A percentile compares a stretch with the other conserved stretches of the same genome.
Conservation (phyloP, 2,113 vertebrate species). For the rat (Rattus norvegicus) region GRCr8 NC_086023.1:55440001-55440500, state of each 20-base stretch:
- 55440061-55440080: constrained; percentile 36
- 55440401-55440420: constrained; percentile 71
- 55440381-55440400: constrained; percentile 77
- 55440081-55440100: neutral
- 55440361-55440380: constrained; percentile 62
- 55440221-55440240: constrained; percentile 5
- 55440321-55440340: constrained; percentile 47
- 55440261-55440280: constrained; percentile 59
- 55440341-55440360: constrained; percentile 64
- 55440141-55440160: neutral
- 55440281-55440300: constrained; percentile 58
- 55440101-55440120: neutral
- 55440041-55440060: constrained; percentile 45
- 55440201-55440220: constrained; percentile 55
- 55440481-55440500: constrained; percentile 56
- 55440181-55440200: constrained; percentile 43
- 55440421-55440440: constrained; percentile 74
- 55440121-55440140: constrained; percentile 44
- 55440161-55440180: constrained; percentile 62
- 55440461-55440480: constrained; percentile 61
- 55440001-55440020: constrained; percentile 60
- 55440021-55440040: neutral
- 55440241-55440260: constrained; percentile 65
- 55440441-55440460: constrained; percentile 12
- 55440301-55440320: constrained; percentile 52